phyloP scores from a whole-genome alignment of 2,888 invertebrate genomes.

The Eupithecia dodoneata region DNA sequence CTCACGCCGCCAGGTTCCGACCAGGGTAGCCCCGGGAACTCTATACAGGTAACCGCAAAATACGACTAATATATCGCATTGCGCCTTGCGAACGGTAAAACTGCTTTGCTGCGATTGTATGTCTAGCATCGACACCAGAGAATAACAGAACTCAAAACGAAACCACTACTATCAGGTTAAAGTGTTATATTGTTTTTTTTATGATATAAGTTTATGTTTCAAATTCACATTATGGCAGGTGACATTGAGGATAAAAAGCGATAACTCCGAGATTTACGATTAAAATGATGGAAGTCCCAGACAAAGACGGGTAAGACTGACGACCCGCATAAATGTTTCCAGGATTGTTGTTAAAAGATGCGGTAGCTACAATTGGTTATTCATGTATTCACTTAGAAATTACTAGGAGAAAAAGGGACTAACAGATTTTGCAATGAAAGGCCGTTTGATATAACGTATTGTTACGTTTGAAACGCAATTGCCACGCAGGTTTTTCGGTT shows the following conservation, averaged over 20 bases:
- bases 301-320: conserved; percentile 48
- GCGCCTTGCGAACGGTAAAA: conserved; percentile 60
- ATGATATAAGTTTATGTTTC: neutral
- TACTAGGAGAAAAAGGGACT: neutral
- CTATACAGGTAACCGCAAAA: conserved; percentile 79
- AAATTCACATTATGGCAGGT: neutral
- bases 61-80: conserved; percentile 17
- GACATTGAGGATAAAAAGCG: conserved; percentile 41
- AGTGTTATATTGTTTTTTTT: neutral
- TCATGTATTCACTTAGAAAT: conserved; percentile 14
- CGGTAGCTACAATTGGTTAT: conserved; percentile 31
- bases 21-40: conserved; percentile 91
- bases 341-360: conserved; percentile 32
- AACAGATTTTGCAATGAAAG: neutral
- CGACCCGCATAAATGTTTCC: conserved; percentile 49
- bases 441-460: neutral
- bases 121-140: neutral
- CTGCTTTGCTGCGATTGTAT: conserved; percentile 1
- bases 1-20: conserved; percentile 95
- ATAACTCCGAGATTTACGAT: conserved; percentile 43
- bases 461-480: neutral
- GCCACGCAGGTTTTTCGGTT: neutral
- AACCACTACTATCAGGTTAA: neutral
- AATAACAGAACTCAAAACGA: neutral
- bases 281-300: conserved; percentile 46